Base-by-base conservation (phyloP, 2,113 vertebrate genomes). In the Zosterops japonicus region DNA sequence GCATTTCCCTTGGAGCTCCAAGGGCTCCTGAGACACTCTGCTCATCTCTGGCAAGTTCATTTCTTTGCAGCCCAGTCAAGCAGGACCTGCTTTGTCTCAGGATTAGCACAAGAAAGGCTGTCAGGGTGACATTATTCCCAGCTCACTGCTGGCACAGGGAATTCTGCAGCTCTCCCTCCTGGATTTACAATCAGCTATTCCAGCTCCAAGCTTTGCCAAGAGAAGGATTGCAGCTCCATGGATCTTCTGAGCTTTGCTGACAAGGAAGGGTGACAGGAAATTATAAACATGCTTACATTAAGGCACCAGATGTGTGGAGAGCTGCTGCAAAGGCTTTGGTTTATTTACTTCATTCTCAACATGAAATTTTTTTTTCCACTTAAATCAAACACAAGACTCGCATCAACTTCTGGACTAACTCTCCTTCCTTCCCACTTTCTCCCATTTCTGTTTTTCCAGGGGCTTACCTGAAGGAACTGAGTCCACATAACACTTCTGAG, bases 391-490 rank as follows among this genome's bases (percentile, higher is more conserved):
- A 74, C 0, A 25, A 93, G 92, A 88, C 68, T 92, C 4, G 11
- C 89, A 96, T n/a, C 60, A 68, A 75, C 72, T 91, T 82, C 72
- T 75, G 91, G 47, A 64, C 94, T 94, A 94, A 82, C 83, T 94
- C 77, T 77, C 93, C 89, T 94, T 96, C 64, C 80, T 94, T 96
- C 95, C 95, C 96, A 92, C 96, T 94, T 68, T 83, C 80, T 96
- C 96, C 95, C 94, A n/a, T 49, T 94, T 76, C 90, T 95, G 77
- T 84, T 81, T 94, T 92, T 95, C 87, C 80, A 84, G 87, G 93
- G 83, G 94, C 95, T 97, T 97, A 97, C 96, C 96, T 97, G 96
- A 80, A 96, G 86, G 96, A 97, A 96, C 93, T 82, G 96, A 97
- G 74, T 97, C 96, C 96, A 97, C 93, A 95, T 49, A 96, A 97